Evolutionary conservation across 2,888 invertebrate species (phyloP).

Genomic region (Tolmerus cingulatus): DNA sequence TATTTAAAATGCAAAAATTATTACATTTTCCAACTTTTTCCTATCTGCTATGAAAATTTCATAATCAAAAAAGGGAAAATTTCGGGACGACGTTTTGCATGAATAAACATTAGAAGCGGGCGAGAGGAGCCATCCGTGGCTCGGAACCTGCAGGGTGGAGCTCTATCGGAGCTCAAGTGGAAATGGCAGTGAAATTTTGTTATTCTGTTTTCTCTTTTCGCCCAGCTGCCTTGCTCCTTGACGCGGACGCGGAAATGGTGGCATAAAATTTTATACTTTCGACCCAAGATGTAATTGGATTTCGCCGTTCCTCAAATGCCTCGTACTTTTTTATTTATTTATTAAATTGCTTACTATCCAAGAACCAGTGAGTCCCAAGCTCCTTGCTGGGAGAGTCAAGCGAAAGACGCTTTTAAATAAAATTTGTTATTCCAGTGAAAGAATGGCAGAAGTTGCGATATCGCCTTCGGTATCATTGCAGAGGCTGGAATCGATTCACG

Average conservation of each 20-base stretch:
- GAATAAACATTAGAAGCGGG: conserved; percentile 45
- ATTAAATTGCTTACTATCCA: conserved; percentile 15
- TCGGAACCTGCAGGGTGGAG: background rate
- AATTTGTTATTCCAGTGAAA: background rate
- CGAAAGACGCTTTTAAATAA: background rate
- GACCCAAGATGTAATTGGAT: conserved; percentile 47
- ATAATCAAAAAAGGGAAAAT: conserved; percentile 45
- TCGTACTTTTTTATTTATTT: conserved; percentile 19
- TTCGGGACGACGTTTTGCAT: conserved; percentile 47
- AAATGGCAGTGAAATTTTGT: conserved; percentile 37
- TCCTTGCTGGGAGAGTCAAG: background rate
- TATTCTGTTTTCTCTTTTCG: conserved; percentile 28
- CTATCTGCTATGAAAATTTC: conserved; percentile 48
- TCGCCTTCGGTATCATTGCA: background rate
- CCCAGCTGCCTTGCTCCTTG: background rate
- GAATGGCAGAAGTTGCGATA: background rate
- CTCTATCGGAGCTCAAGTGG: conserved; percentile 6
- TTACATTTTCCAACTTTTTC: conserved; percentile 51
- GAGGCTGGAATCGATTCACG: background rate
- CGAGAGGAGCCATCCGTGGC: background rate
- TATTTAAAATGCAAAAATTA: conserved; percentile 54
- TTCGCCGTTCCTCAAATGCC: conserved; percentile 31
- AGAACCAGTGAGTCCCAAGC: background rate
- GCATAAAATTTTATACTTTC: conserved; percentile 45
- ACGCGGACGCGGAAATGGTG: conserved; percentile 20